Evolutionary conservation across 2,797 vertebrate species (phyloP).

Genomic region (Phaenicophaeus curvirostris): DNA sequence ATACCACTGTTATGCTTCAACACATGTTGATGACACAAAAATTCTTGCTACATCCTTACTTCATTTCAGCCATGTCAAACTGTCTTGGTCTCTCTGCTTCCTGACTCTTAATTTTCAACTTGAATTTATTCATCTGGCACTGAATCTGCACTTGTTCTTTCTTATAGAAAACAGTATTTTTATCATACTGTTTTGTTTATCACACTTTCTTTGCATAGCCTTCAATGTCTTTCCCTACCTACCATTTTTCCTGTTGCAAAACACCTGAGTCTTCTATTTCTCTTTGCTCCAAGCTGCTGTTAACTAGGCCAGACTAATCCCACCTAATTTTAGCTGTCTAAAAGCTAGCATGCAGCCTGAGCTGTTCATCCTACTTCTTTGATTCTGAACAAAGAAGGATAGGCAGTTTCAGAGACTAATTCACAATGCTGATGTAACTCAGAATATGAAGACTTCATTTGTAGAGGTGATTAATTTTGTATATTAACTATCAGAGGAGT

Average conservation of each 20-base stretch:
- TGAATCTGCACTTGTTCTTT: not conserved
- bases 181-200: not conserved
- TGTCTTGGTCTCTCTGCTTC: not conserved
- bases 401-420: not conserved
- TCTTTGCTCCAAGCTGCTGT: not conserved
- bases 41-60: not conserved
- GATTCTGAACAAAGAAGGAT: not conserved
- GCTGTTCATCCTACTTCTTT: not conserved
- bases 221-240: not conserved
- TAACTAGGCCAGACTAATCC: not conserved
- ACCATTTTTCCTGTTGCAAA: not conserved
- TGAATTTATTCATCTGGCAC: not conserved
- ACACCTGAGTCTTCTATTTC: not conserved
- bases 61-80: not conserved
- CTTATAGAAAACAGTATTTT: not conserved
- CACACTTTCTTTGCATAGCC: fast-evolving
- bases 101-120: not conserved
- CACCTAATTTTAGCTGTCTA: not conserved
- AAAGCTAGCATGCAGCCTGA: not conserved
- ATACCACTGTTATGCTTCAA: not conserved
- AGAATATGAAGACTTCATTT: not conserved
- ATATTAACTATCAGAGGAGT: not conserved
- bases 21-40: not conserved
- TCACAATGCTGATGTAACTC: fast-evolving
- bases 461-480: not conserved